Evolutionary conservation across 2,113 vertebrate species (phyloP).

Genomic region (Gobius niger): DNA sequence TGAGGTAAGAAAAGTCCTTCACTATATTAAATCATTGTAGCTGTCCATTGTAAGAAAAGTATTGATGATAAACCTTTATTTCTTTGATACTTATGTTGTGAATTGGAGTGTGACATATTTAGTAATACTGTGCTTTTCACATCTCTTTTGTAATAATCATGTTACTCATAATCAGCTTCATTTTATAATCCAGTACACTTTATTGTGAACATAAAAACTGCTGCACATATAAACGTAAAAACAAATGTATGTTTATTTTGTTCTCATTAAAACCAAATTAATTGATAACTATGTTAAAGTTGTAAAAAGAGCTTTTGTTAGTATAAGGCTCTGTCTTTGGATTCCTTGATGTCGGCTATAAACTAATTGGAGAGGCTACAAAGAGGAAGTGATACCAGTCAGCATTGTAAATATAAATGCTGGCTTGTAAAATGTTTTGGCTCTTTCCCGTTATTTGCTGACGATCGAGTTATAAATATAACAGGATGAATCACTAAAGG

Average conservation of each 20-base stretch:
- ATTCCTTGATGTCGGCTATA: not conserved
- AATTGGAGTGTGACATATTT: not conserved
- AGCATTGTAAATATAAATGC: not conserved
- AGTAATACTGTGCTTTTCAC: too few species aligned
- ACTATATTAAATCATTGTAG: not conserved
- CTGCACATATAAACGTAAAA: too few species aligned
- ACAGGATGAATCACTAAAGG: conserved; percentile 20
- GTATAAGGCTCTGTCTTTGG: conserved; percentile 3
- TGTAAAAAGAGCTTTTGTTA: not conserved
- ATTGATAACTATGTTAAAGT: not conserved
- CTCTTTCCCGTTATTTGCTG: conserved; percentile 42
- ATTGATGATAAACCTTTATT: not conserved
- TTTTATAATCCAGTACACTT: too few species aligned
- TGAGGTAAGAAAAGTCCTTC: conserved; percentile 40
- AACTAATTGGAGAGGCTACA: not conserved
- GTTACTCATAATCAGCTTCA: too few species aligned
- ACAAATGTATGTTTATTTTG: too few species aligned
- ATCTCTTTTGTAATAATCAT: too few species aligned
- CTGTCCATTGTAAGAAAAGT: not conserved
- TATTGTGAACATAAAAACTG: too few species aligned
- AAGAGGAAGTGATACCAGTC: conserved; percentile 27
- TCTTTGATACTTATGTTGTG: not conserved
- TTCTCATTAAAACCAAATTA: too few species aligned
- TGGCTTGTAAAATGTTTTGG: conserved; percentile 6
- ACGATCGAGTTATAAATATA: conserved; percentile 47